A percentile compares a stretch with the other conserved stretches of the same genome.
These are phyloP conservation scores for Thamnophis elegans DNA, from an alignment of 2,797 vertebrate species.

Conservation along the genomic window DNA sequence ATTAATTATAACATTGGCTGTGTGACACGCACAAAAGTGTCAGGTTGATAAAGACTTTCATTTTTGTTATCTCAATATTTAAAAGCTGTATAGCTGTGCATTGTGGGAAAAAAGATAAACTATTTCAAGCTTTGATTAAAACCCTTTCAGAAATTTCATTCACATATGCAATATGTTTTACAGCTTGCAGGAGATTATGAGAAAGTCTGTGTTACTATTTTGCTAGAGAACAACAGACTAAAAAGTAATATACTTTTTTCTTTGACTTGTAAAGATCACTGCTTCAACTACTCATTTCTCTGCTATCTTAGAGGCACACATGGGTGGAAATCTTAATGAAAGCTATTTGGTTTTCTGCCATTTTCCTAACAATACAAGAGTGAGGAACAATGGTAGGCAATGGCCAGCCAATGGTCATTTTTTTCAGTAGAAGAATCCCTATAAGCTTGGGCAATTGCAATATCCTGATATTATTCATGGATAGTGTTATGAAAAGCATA, in stretches of 20 bases:
- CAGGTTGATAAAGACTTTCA: conserved; percentile 23
- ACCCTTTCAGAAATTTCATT: background rate
- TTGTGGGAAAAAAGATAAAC: conserved; percentile 4
- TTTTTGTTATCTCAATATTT: conserved; percentile 25
- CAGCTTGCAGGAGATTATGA: background rate
- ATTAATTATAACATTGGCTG: conserved; percentile 29
- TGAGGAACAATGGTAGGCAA: background rate
- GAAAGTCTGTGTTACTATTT: background rate
- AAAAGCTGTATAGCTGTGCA: conserved; percentile 2
- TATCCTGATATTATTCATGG: background rate
- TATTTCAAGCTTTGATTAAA: conserved; percentile 21
- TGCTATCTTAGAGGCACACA: background rate
- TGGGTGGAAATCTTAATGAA: background rate
- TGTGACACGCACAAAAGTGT: conserved; percentile 10
- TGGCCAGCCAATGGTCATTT: background rate
- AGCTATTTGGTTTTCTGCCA: background rate
- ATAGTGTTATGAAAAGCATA: background rate
- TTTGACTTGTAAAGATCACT: background rate
- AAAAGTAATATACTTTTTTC: background rate
- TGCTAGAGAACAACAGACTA: background rate
- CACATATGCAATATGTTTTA: background rate
- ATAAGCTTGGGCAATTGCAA: background rate
- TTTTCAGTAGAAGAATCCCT: background rate
- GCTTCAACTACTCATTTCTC: background rate
- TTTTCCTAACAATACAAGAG: background rate